phyloP scores from a whole-genome alignment of 2,888 invertebrate species.

The Brachypalpus laphriformis region DNA sequence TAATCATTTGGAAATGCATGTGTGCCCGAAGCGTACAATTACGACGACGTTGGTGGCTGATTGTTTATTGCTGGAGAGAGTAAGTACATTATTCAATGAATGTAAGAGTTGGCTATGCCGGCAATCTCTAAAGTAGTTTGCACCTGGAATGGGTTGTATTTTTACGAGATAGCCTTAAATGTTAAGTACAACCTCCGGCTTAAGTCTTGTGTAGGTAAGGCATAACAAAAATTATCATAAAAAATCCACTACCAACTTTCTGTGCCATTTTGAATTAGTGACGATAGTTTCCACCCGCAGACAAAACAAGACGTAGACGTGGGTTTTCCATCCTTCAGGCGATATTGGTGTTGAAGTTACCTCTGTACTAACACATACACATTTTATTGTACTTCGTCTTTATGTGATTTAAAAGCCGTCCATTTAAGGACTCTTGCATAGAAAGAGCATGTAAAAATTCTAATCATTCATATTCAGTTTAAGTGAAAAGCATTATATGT shows the following conservation, averaged over 20 bases:
- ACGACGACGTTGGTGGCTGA: constrained; percentile 44
- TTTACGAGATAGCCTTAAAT: not conserved
- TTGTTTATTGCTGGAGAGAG: constrained; percentile 35
- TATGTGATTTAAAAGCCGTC: no score
- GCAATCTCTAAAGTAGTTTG: constrained; percentile 38
- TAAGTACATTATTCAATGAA: not conserved
- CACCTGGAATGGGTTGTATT: constrained; percentile 48
- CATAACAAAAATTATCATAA: not conserved
- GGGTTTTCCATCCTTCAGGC: not conserved
- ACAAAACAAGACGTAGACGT: not conserved
- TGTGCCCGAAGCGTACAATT: constrained; percentile 52
- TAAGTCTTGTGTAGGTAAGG: not conserved
- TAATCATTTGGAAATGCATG: constrained; percentile 62
- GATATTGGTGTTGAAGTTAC: not conserved
- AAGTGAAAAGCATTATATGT: no score
- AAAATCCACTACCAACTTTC: not conserved
- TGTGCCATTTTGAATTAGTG: not conserved
- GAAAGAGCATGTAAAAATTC: no score
- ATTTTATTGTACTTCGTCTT: no score
- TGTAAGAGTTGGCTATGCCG: constrained; percentile 32
- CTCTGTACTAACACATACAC: no score
- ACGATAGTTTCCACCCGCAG: not conserved
- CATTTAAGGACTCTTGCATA: no score
- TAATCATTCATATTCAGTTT: no score
- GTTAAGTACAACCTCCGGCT: not conserved